Evolutionary conservation across 2,113 vertebrate genomes (phyloP).

Genomic region (Sphyrna mokarran): DNA sequence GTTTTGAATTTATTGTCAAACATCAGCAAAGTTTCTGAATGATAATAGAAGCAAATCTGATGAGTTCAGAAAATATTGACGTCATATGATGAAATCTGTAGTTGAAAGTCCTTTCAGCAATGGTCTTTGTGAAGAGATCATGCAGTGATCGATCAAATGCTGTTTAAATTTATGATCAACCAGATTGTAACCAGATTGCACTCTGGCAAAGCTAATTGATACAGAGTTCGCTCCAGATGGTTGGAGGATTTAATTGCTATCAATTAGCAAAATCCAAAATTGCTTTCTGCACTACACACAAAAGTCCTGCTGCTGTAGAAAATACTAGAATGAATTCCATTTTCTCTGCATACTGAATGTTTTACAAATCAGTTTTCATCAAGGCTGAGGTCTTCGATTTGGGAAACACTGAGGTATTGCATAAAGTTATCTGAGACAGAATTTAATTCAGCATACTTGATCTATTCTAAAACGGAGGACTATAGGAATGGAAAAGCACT

Average conservation of each 20-base stretch:
- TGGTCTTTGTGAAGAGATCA: not conserved
- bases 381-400: not conserved
- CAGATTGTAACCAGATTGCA: not conserved
- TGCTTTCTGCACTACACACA: not conserved
- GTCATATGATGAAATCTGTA: not conserved
- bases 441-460: too few relatives aligned
- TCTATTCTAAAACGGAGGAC: too few relatives aligned
- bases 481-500: too few relatives aligned
- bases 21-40: not conserved
- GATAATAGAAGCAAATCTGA: not conserved
- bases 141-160: not conserved
- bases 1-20: not conserved
- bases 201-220: not conserved
- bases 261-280: not conserved
- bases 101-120: not conserved
- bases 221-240: not conserved
- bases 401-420: not conserved
- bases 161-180: not conserved
- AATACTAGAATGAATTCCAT: not conserved
- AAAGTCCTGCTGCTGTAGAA: not conserved
- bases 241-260: not conserved
- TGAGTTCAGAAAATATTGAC: not conserved
- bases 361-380: not conserved
- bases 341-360: not conserved
- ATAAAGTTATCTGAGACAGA: too few relatives aligned